Conservation (phyloP, 2,797 vertebrate species). For the Limnodromus scolopaceus region DNA sequence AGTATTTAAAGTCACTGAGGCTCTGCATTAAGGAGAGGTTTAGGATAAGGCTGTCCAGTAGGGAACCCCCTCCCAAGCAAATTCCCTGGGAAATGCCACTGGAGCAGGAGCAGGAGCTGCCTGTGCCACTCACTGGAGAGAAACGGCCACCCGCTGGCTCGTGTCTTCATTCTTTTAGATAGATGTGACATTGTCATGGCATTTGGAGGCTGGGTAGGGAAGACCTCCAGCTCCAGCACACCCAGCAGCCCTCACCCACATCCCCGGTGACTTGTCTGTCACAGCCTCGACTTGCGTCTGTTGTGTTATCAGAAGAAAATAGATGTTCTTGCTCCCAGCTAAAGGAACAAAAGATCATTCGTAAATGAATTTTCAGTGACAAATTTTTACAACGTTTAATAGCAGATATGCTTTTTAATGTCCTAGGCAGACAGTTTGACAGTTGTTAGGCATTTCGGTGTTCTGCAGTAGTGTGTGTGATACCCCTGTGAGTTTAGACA, state of each 20-base stretch:
- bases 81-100: background rate
- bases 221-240: background rate
- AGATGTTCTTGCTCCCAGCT: background rate
- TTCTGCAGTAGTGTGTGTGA: background rate
- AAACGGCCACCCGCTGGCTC: rapidly evolving
- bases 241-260: background rate
- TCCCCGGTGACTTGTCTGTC: background rate
- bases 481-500: background rate
- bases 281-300: background rate
- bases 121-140: rapidly evolving
- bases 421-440: background rate
- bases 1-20: background rate
- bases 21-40: background rate
- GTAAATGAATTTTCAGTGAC: background rate
- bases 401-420: background rate
- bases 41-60: background rate
- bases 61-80: background rate
- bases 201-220: background rate
- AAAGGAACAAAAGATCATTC: background rate
- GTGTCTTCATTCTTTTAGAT: background rate
- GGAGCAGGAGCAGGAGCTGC: background rate
- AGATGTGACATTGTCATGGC: rapidly evolving
- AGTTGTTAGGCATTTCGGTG: background rate
- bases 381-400: background rate
- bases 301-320: background rate